phyloP scores from a whole-genome alignment of 2,113 vertebrate genomes.

The Pachyramphus minor region DNA sequence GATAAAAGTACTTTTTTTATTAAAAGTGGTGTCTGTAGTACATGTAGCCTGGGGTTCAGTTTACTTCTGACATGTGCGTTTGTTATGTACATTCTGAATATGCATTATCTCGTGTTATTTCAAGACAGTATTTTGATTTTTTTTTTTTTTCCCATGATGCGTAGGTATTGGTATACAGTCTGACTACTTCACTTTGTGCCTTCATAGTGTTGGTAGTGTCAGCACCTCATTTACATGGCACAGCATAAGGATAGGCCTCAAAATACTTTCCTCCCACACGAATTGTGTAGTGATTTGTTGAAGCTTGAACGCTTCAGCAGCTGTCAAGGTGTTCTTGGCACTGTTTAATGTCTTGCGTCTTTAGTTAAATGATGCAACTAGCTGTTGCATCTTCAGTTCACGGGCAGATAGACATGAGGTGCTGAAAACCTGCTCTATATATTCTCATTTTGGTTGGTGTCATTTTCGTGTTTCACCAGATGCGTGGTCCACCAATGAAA shows the following conservation, averaged over 20 bases:
- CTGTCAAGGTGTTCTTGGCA: neutral
- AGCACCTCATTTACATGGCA: neutral
- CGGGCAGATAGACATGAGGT: neutral
- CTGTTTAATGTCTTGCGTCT: neutral
- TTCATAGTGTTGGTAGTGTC: accelerated
- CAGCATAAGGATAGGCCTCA: neutral
- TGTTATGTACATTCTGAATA: neutral
- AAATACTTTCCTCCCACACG: neutral
- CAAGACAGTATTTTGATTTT: neutral
- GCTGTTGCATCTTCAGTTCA: neutral
- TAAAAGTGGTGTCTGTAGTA: neutral
- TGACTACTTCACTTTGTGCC: neutral
- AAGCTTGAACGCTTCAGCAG: neutral
- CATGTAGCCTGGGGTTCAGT: neutral
- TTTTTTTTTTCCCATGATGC: neutral
- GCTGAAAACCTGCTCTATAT: neutral
- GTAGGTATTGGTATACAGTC: neutral
- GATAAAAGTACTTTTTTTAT: neutral
- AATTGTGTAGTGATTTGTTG: neutral
- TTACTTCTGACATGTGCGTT: neutral
- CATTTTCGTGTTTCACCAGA: neutral
- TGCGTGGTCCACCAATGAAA: neutral
- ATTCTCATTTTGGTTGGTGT: neutral
- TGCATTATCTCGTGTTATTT: neutral
- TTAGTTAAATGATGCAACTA: neutral